Base-by-base conservation (phyloP, 2,113 vertebrate species). In the Mesocricetus auratus region DNA sequence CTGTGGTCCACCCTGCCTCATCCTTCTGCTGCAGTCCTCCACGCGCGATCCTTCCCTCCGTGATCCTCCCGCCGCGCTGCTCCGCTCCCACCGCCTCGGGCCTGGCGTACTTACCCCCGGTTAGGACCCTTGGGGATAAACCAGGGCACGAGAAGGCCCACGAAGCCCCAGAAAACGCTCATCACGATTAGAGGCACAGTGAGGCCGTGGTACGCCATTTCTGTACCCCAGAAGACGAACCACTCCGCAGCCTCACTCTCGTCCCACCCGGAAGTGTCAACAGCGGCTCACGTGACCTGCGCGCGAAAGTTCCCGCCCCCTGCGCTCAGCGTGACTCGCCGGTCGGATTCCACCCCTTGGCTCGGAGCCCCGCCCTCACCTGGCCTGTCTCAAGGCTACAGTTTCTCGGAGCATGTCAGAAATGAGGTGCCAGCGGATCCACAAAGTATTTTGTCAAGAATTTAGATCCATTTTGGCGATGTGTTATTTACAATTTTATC, bases 51-150 rank as follows among this genome's bases (percentile, higher is more conserved):
- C 79, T 60, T 82, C 12, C 42, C 60, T 64, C 82, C 24, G 60
- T 85, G 82, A 64, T 47, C 60, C 82, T 86, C 62, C 62, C 83
- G 19, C 62, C 62, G 47, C 22, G 64, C 39, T 29, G 64, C 58
- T 64, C 93, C 13, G 81, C 36, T 53, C 86, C 81, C 56, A 77
- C 81, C 16, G 7, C 29, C 77, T 24, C 16, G 39, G 58, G n/a
- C 50, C 78, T 42, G 17, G 31, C 31, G 21, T 96, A 99, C 99
- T 99, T 95, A 99, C 99, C 99, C 99, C 97, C 98, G 98, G 98
- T 99, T 99, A 5, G 99, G 99, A 95, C 99, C 99, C 98, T 99
- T 99, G 4, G 99, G 99, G 73, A 99, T 98, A 29, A 99, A 99
- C 98, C 99, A 99, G 45, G 99, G 99, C 81, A 99, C 98, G 3